phyloP scores from a whole-genome alignment of 2,113 vertebrate species.

The Burhinus oedicnemus region DNA sequence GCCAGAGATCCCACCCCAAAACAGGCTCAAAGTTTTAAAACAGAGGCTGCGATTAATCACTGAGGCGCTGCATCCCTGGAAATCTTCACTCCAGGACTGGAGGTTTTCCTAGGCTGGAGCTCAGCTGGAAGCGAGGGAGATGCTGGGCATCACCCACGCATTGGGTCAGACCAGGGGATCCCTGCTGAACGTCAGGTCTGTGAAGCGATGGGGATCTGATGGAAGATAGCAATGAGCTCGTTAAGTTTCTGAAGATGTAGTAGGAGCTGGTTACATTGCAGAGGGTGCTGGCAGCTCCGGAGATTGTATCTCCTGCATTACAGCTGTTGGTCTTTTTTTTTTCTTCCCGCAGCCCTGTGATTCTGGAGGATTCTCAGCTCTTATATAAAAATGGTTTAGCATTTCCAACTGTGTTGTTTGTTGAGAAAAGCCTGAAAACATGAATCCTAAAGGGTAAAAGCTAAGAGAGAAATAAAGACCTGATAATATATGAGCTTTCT shows the following conservation, averaged over 20 bases:
- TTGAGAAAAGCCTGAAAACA: not conserved
- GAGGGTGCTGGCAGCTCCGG: not conserved
- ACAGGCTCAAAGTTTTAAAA: not conserved
- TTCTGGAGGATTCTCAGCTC: constrained; percentile 4
- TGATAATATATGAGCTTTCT: not conserved
- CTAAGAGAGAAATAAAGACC: not conserved
- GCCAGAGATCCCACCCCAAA: not conserved
- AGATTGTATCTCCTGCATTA: not conserved
- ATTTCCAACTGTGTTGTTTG: not conserved
- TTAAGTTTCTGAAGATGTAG: not conserved
- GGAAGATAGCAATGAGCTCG: fast-evolving
- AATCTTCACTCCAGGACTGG: not conserved
- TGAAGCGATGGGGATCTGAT: fast-evolving
- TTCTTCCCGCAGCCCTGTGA: not conserved
- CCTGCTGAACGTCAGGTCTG: not conserved
- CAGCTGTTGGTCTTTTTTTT: not conserved
- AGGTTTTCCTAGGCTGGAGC: not conserved
- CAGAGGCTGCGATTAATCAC: not conserved
- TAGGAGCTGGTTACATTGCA: not conserved
- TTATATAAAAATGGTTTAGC: not conserved
- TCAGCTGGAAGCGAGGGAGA: not conserved
- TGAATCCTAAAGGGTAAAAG: not conserved
- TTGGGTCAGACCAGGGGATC: not conserved
- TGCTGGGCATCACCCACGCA: not conserved
- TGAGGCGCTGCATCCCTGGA: not conserved